Base-by-base conservation (phyloP, 2,797 vertebrate species). In the Galago senegalensis region DNA sequence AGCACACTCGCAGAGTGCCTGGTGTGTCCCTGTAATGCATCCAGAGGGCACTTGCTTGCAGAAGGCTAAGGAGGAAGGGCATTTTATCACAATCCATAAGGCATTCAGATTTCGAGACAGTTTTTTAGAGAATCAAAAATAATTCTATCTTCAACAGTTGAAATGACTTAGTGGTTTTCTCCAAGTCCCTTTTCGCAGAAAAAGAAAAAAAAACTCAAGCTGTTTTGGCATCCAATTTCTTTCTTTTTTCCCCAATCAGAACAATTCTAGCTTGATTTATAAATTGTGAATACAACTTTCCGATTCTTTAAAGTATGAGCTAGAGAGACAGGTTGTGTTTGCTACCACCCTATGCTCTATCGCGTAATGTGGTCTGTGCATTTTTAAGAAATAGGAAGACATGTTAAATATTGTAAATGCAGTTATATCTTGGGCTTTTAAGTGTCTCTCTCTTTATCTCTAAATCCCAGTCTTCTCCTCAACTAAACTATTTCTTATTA, bases 81-180 rank as follows among this genome's bases (percentile, higher is more conserved):
- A 76, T 83, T 91, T 96, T 87, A 96, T 91, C 94, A 84, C 34
- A 91, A 75, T 88, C 81, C 77, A 96, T 94, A 96, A 96, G 77
- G 27, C 76, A 93, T 93, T 95, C 31, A 95, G 77, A 97, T 98
- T 97, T 97, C 61, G 46, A 96, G 96, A 95, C 75, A 94, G 87
- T 96, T 97, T 97, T 96, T 97, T 97, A 88, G 1, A 83, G 87
- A 95, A 94, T 98, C 72, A 97, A 98, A 98, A 83, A 49, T 40
- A 91, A 90, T 98, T 93, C 81, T 94, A 93, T 94, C 80, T 93
- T 87, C 94, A 93, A 94, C 87, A 95, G 94, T 97, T 88, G 88
- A 97, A 96, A 96, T 96, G 97, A 91, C 82, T 97, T 93, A 60
- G 81, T 95, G 93, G 43, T 89, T 97, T 89, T 89, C 69, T 94